A percentile compares a stretch with the other conserved stretches of the same genome.
These are phyloP conservation scores for Oscheius sp. DNA, from an alignment of 2,888 invertebrate genomes.

Conservation along the genomic window DNA sequence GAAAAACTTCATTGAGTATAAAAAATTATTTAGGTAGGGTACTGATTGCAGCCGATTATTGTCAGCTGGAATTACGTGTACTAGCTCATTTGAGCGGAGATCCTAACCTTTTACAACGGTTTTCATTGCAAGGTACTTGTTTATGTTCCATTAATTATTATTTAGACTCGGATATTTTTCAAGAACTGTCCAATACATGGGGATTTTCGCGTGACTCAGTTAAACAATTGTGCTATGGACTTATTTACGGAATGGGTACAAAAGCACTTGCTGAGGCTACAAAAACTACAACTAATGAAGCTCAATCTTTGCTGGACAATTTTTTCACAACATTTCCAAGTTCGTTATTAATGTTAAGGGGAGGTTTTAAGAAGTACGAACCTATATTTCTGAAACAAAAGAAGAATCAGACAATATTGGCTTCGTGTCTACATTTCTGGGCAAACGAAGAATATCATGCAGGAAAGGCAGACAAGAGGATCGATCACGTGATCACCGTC, in stretches of 20 bases:
- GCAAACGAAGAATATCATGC: constrained; percentile 31
- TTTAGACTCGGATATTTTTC: constrained; percentile 41
- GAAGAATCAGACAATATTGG: constrained; percentile 77
- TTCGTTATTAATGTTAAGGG: constrained; percentile 64
- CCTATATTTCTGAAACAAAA: constrained; percentile 76
- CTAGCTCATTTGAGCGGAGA: constrained; percentile 89
- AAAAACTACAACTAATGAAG: constrained; percentile 82
- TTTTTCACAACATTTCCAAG: constrained; percentile 85
- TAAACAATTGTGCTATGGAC: constrained; percentile 69
- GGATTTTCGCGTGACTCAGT: constrained; percentile 75
- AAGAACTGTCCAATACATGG: constrained; percentile 43
- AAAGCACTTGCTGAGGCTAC: constrained; percentile 83
- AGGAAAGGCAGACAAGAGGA: constrained; percentile 77
- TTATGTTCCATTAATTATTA: not conserved
- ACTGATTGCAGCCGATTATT: constrained; percentile 91
- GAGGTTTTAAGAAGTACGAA: constrained; percentile 74
- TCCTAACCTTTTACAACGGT: constrained; percentile 64
- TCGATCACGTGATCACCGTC: constrained; percentile 87
- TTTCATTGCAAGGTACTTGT: constrained; percentile 27
- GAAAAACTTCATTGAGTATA: no score
- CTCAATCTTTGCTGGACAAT: constrained; percentile 75
- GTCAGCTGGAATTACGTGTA: constrained; percentile 91
- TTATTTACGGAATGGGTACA: constrained; percentile 94
- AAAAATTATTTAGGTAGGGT: constrained; percentile 67
- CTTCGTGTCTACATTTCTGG: constrained; percentile 83